Base-by-base conservation (phyloP, 2,888 invertebrate species). In the Acanthosepion pharaonis region DNA sequence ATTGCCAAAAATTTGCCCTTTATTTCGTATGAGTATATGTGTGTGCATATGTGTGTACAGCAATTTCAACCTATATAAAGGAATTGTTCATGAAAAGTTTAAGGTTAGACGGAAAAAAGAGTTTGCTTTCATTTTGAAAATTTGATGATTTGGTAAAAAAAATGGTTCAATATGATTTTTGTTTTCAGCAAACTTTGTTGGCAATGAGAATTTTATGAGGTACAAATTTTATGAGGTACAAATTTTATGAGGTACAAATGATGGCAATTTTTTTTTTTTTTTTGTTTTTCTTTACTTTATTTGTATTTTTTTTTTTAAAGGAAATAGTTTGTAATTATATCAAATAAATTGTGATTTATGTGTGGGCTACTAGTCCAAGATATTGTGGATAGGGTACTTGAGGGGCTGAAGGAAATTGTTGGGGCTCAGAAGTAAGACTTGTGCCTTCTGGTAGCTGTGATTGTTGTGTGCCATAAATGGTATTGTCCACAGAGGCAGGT, bases 341-440 rank as follows among this genome's bases (percentile, higher is more conserved):
- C 78, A 78, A 78, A n/a, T 78, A 78, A 78, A n/a, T 33, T 78
- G n/a, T 78, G 78, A 78, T 78, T 78, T 78, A 78, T 78, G 78
- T 78, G 78, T 78, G n/a, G 78, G 78, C 78, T n/a, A 78, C n/a
- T 18, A 33, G 78, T 33, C n/a, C 78, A 78, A n/a, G 78, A 33
- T 78, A 78, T 78, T 78, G 78, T n/a, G 78, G 78, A 78, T 78
- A 78, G 78, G 33, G 78, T 78, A 33, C 78, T 18, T 78, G 78
- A n/a, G 78, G n/a, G n/a, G 78, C 78, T 33, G 78, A 78, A 78
- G 78, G 78, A 33, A n/a, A 78, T 5, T n/a, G 78, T n/a, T 78
- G 78, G 5, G 78, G 8, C 11, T 78, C 78, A 78, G 78, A 78
- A 11, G 78, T 78, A 33, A 78, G 78, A 33, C 78, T 33, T n/a